phyloP scores from a whole-genome alignment of 2,113 vertebrate species.

The Scomber scombrus region DNA sequence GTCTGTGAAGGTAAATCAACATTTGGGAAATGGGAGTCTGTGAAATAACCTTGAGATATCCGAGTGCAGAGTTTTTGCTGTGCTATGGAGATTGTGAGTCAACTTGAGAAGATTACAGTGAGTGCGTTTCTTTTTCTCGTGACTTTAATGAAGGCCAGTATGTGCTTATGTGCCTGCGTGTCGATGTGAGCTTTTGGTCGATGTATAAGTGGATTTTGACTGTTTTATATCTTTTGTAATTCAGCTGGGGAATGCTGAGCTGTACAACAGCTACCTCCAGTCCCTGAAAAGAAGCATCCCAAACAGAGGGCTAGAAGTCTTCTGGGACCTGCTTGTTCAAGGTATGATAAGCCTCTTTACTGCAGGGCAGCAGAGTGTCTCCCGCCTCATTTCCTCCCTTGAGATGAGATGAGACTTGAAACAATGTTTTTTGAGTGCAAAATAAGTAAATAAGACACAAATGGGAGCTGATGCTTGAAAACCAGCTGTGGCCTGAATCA shows the following conservation, averaged over 20 bases:
- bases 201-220: slow-evolving; percentile 50
- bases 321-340: slow-evolving; percentile 94
- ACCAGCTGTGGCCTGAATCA: not conserved
- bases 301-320: slow-evolving; percentile 88
- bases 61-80: slow-evolving; percentile 12
- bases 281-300: slow-evolving; percentile 89
- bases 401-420: slow-evolving; percentile 23
- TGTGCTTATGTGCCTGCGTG: slow-evolving; percentile 20
- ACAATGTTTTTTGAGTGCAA: slow-evolving; percentile 5
- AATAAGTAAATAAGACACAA: slow-evolving; percentile 11
- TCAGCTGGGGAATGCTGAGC: slow-evolving; percentile 84
- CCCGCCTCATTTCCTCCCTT: slow-evolving; percentile 43
- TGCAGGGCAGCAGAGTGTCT: slow-evolving; percentile 22
- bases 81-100: slow-evolving; percentile 41
- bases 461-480: not conserved
- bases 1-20: slow-evolving; percentile 89
- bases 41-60: slow-evolving; percentile 16
- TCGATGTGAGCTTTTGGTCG: slow-evolving; percentile 30
- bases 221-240: slow-evolving; percentile 46
- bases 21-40: slow-evolving; percentile 7
- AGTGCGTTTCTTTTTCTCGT: slow-evolving; percentile 46
- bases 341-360: slow-evolving; percentile 81
- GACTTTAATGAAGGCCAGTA: slow-evolving; percentile 31
- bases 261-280: slow-evolving; percentile 92
- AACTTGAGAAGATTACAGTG: slow-evolving; percentile 35